Base-by-base conservation (phyloP, 2,797 vertebrate genomes). In the Podarcis siculus region DNA sequence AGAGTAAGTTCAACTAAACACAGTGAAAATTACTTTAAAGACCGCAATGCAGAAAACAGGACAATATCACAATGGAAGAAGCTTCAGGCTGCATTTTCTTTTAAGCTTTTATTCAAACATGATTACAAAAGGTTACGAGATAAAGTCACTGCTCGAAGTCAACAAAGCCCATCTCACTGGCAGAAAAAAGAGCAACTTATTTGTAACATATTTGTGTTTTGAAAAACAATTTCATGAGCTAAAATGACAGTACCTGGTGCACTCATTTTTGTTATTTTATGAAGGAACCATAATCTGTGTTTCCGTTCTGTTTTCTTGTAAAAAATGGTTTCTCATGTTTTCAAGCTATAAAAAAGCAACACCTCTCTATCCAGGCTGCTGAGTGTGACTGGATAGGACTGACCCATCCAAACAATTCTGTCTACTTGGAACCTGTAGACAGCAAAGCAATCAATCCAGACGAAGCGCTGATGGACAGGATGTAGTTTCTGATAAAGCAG, bases 381-480 rank as follows among this genome's bases (percentile, higher is more conserved):
- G 49, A 89, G 61, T 67, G 17, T 19, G 42, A 1, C 32, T 85
- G 83, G 86, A 81, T 0, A 81, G 76, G 94, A 90, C 79, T 69
- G 61, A 84, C 90, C 32, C 85, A 25, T 7, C 80, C 39, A 73
- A 21, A 69, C 39, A 15, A 42, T 39, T 81, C n/a, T 21, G 64
- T 82, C 97, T 98, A 99, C 93, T 99, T 99, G 90, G 99, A 99
- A 89, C 99, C 99, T 0, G 99, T 99, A 23, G 99, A 99, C 6
- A 99, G 97, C 95, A 99, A 97, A 92, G 99, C 99, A 30, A 99
- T 99, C 93, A 99, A 97, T 86, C 99, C 99, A 5, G 99, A 99
- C 0, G 99, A 98, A 91, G 97, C 98, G 87, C 98, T 98, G 94
- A 99, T 98, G 82, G 99, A 99, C 88, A 99, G 97, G 91, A 99